Evolutionary conservation across 2,888 invertebrate species (phyloP).

Genomic region (Laothoe populi): DNA sequence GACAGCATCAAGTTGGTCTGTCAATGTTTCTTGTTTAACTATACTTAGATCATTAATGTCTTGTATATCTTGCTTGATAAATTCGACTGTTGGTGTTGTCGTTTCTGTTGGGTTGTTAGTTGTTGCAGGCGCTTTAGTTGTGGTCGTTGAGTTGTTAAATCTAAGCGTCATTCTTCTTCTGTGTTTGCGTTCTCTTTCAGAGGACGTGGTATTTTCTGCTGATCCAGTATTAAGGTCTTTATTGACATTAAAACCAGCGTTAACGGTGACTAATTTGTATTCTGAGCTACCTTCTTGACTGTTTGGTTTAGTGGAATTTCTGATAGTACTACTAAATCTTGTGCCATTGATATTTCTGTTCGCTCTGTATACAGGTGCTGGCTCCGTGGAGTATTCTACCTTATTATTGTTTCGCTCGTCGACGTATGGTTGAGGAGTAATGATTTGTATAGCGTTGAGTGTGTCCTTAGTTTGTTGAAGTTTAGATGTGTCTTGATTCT

Average conservation of each 20-base stretch:
- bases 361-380: constrained; percentile 69
- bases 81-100: constrained; percentile 54
- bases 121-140: constrained; percentile 38
- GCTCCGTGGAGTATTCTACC: constrained; percentile 49
- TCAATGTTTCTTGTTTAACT: constrained; percentile 60
- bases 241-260: constrained; percentile 61
- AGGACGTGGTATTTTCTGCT: constrained; percentile 47
- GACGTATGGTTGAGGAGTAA: constrained; percentile 67
- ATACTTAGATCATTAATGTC: constrained; percentile 52
- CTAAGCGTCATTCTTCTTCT: constrained; percentile 69
- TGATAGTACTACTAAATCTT: constrained; percentile 38
- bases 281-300: constrained; percentile 50
- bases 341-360: constrained; percentile 54
- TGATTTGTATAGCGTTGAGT: constrained; percentile 55
- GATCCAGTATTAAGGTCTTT: constrained; percentile 4
- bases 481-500: constrained; percentile 62
- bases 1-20: constrained; percentile 62
- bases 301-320: constrained; percentile 46
- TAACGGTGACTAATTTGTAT: constrained; percentile 57
- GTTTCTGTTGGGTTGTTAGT: constrained; percentile 42
- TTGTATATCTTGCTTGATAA: constrained; percentile 64
- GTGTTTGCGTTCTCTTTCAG: constrained; percentile 61
- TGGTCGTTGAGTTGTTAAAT: constrained; percentile 40
- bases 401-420: constrained; percentile 68
- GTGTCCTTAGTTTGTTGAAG: constrained; percentile 40